phyloP scores from a whole-genome alignment of 2,888 invertebrate genomes.

The Polietes domitor region DNA sequence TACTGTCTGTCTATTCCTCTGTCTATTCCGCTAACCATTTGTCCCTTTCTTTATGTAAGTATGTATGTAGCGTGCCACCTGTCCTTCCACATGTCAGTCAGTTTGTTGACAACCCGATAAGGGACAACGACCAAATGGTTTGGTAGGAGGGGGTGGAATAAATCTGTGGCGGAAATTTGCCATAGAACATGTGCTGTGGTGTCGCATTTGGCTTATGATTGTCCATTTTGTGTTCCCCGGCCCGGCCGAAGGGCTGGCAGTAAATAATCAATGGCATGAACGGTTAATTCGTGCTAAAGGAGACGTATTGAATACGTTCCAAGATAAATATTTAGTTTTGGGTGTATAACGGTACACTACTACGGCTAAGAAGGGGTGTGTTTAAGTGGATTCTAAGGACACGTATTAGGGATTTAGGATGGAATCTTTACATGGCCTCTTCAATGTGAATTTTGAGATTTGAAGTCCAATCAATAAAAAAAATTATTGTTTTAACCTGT shows the following conservation, averaged over 20 bases:
- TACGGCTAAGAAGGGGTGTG: no score
- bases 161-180: background rate
- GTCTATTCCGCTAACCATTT: background rate
- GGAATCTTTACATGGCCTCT: no score
- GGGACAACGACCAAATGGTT: background rate
- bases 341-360: no score
- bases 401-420: no score
- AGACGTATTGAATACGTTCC: background rate
- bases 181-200: conserved; percentile 20
- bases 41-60: background rate
- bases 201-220: background rate
- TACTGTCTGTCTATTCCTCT: background rate
- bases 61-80: no score
- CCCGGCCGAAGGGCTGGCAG: background rate
- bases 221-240: background rate
- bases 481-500: no score
- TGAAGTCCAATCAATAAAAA: no score
- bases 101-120: conserved; percentile 8
- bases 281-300: conserved; percentile 21
- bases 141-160: background rate
- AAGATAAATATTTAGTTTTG: background rate
- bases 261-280: background rate
- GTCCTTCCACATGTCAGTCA: conserved; percentile 2
- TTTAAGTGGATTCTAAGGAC: no score
- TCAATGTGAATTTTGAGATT: no score